These are phyloP conservation scores for Dromius quadrimaculatus DNA, from an alignment of 2,888 invertebrate genomes.

Conservation along the genomic window DNA sequence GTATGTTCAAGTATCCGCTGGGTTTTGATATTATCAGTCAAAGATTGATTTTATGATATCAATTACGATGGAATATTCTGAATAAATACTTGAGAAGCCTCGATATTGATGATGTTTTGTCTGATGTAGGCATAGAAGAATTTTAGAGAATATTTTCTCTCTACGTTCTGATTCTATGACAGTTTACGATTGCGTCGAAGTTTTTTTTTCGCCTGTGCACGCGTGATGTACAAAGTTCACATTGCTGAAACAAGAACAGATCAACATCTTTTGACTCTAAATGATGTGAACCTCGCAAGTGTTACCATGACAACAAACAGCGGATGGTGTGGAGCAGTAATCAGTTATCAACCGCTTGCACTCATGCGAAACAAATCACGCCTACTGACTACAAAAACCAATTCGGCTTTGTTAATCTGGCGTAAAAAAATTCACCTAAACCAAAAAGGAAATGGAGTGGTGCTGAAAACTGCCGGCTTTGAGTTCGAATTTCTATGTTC, in stretches of 20 bases:
- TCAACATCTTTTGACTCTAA: background rate
- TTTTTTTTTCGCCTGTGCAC: too few species aligned
- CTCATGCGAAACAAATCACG: conserved; percentile 29
- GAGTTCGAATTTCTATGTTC: too few species aligned
- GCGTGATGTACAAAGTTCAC: background rate
- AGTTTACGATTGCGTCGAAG: too few species aligned
- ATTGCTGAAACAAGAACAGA: background rate
- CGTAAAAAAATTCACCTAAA: conserved; percentile 20
- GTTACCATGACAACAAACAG: conserved; percentile 28
- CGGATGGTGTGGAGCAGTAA: background rate
- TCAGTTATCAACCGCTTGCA: conserved; percentile 24
- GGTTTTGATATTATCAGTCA: too few species aligned
- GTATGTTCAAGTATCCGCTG: too few species aligned
- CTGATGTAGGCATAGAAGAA: background rate
- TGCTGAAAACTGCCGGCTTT: background rate
- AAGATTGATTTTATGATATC: too few species aligned
- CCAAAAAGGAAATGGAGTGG: conserved; percentile 1
- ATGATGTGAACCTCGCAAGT: conserved; percentile 9
- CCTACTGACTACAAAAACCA: background rate
- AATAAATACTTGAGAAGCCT: too few species aligned
- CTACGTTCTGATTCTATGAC: too few species aligned
- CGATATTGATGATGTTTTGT: too few species aligned
- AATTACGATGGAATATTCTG: too few species aligned
- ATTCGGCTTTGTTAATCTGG: conserved; percentile 33
- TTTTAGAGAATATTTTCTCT: background rate